Percentiles rank a stretch among this genome's conserved stretches.
These are phyloP conservation scores for Mesochorus sp. DNA, from an alignment of 2,888 invertebrate genomes.

Conservation along the genomic window DNA sequence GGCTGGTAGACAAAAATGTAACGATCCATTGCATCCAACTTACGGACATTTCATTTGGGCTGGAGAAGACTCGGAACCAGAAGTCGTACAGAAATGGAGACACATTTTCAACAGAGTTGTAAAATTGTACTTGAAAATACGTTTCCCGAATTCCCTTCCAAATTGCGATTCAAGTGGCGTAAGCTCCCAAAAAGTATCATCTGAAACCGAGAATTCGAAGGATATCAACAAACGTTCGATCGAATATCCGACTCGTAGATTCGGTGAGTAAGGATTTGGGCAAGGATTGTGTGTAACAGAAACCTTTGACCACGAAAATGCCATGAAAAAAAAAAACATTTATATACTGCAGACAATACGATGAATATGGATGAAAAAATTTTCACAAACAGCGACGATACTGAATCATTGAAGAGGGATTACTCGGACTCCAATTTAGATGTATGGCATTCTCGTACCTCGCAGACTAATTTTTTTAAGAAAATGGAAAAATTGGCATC, in stretches of 20 bases:
- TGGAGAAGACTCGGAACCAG: constrained; percentile 6
- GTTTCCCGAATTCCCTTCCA: background rate
- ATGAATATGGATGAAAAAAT: background rate
- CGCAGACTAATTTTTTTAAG: constrained; percentile 39
- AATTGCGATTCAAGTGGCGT: background rate
- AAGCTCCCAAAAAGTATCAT: background rate
- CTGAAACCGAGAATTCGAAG: background rate
- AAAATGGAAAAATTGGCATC: constrained; percentile 60
- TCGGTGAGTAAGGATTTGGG: constrained; percentile 27
- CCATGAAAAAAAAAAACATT: background rate
- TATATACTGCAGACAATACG: constrained; percentile 27
- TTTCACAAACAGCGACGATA: background rate
- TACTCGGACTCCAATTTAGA: background rate
- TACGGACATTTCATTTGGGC: constrained; percentile 19
- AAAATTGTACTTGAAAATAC: constrained; percentile 22
- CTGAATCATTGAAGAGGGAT: background rate
- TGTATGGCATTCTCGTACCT: background rate
- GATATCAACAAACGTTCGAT: constrained; percentile 17
- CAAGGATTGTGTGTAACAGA: background rate
- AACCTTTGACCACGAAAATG: background rate
- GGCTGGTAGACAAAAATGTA: background rate
- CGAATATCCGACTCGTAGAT: background rate
- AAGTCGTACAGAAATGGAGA: constrained; percentile 8
- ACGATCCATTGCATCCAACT: background rate
- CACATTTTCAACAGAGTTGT: constrained; percentile 27